phyloP scores from a whole-genome alignment of 2,888 invertebrate species.

The Scaptomyza caliginosa region DNA sequence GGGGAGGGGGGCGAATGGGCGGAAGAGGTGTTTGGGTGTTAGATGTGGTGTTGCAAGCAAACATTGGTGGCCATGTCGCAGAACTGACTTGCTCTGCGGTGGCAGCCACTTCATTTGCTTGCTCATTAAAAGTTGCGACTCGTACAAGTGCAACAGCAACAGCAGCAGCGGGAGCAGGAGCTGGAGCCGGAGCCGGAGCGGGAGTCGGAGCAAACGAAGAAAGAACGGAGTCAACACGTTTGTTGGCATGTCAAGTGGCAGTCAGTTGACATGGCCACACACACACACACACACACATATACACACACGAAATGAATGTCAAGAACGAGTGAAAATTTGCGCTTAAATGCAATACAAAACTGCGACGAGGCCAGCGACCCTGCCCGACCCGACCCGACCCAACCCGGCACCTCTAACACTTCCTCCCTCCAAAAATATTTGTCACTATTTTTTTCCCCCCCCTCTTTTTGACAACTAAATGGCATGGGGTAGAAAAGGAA shows the following conservation, averaged over 20 bases:
- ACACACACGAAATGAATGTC: conserved; percentile 63
- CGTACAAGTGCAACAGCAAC: conserved; percentile 67
- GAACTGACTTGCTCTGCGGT: conserved; percentile 21
- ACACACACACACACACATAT: background rate
- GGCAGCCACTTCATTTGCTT: conserved; percentile 73
- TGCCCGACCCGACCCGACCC: too few relatives aligned
- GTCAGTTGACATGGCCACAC: conserved; percentile 43
- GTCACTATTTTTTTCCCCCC: conserved; percentile 58
- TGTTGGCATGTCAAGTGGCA: conserved; percentile 76
- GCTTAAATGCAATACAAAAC: conserved; percentile 66
- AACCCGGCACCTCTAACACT: too few relatives aligned
- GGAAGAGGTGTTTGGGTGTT: background rate
- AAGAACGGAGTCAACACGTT: conserved; percentile 72
- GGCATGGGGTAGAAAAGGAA: background rate
- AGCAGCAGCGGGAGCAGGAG: too few relatives aligned
- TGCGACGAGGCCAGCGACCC: conserved; percentile 57
- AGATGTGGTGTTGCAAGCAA: conserved; percentile 27
- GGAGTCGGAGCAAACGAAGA: too few relatives aligned
- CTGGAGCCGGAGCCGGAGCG: too few relatives aligned
- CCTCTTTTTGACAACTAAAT: too few relatives aligned
- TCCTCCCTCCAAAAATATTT: conserved; percentile 31
- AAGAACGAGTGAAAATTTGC: conserved; percentile 75
- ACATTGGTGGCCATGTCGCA: conserved; percentile 53
- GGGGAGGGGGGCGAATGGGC: too few relatives aligned
- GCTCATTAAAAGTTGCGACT: conserved; percentile 78